Evolutionary conservation across 1,140 invertebrate genomes (phyloP).

Genomic region (Dysdera silvatica): DNA sequence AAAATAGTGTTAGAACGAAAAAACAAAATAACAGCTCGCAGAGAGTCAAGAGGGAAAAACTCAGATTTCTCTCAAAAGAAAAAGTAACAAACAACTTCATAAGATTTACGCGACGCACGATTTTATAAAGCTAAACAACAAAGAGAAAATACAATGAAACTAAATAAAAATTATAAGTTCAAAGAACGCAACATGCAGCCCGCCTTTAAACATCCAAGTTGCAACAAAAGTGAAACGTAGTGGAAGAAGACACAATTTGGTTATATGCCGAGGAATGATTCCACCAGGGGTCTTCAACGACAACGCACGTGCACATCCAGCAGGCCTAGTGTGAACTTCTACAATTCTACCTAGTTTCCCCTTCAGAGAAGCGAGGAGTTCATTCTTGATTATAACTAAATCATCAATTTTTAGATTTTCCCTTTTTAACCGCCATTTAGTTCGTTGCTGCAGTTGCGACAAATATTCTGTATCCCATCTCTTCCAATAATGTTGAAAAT

Average conservation of each 20-base stretch:
- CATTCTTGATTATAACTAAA: not conserved
- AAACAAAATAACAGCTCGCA: no score
- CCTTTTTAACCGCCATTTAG: not conserved
- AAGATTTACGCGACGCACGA: no score
- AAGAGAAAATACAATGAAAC: no score
- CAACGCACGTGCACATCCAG: not conserved
- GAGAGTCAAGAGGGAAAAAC: no score
- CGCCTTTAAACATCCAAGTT: no score
- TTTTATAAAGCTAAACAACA: no score
- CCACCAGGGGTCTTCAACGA: not conserved
- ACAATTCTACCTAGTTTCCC: not conserved
- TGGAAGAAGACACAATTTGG: conserved; percentile 15
- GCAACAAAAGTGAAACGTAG: no score
- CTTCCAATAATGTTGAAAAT: conserved; percentile 10
- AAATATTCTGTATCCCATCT: conserved; percentile 23
- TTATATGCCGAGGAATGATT: not conserved
- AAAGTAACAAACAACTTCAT: no score
- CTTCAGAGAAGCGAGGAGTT: not conserved
- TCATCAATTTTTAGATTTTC: conserved; percentile 12
- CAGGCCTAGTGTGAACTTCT: not conserved
- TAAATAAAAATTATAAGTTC: no score
- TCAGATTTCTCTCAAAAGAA: no score
- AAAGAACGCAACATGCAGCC: no score
- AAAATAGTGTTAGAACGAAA: no score
- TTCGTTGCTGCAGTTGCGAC: conserved; percentile 8